Evolutionary conservation across 2,113 vertebrate genomes (phyloP).

Genomic region (Pseudorectes ferrugineus): DNA sequence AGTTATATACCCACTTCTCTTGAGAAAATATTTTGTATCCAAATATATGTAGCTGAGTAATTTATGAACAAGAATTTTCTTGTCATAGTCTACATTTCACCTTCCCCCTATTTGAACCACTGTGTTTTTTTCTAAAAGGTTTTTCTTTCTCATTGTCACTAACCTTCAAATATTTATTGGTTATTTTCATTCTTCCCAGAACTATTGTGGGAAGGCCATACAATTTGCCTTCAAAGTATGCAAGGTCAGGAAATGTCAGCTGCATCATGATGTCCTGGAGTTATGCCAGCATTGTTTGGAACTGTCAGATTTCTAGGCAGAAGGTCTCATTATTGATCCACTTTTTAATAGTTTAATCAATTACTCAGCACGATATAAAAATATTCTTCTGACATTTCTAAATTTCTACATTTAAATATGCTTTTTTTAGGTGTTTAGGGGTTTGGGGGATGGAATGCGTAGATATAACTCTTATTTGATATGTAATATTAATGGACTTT

Average conservation of each 20-base stretch:
- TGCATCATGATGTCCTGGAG: background rate
- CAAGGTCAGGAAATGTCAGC: background rate
- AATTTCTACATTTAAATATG: background rate
- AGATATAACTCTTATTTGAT: background rate
- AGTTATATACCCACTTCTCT: background rate
- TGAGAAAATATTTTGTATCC: background rate
- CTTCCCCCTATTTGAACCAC: background rate
- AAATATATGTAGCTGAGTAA: background rate
- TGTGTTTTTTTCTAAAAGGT: background rate
- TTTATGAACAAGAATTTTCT: background rate
- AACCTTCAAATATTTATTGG: background rate
- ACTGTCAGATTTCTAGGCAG: background rate
- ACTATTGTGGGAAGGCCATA: background rate
- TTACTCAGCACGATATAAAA: background rate
- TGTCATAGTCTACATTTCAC: background rate
- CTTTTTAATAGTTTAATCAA: slow-evolving; percentile 1
- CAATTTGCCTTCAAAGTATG: background rate
- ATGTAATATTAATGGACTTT: slow-evolving; percentile 20
- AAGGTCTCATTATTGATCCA: background rate
- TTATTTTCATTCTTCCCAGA: background rate
- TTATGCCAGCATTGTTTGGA: background rate
- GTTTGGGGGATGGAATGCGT: background rate
- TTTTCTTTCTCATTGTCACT: background rate
- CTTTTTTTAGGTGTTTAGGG: background rate
- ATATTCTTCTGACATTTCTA: background rate